Evolutionary conservation across 1,140 invertebrate species (phyloP).

Genomic region (Nebria ingens): DNA sequence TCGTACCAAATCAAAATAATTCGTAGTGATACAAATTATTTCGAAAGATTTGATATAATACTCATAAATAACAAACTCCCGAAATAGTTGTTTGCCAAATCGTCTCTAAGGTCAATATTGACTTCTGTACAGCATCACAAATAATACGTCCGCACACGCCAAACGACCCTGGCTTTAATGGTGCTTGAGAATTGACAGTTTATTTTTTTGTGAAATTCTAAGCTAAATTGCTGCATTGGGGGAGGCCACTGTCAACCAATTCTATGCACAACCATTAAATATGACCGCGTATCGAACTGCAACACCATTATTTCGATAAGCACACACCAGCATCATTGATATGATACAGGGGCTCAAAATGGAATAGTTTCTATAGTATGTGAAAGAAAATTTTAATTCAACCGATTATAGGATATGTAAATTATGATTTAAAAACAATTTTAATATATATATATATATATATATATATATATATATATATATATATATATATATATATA

Average conservation of each 20-base stretch:
- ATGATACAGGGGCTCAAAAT: too few relatives aligned
- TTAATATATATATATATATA: too few relatives aligned
- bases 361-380: too few relatives aligned
- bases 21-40: not conserved
- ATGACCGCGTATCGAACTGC: not conserved
- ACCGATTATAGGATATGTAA: too few relatives aligned
- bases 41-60: not conserved
- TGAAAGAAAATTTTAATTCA: too few relatives aligned
- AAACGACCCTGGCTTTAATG: not conserved
- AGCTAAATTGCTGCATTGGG: not conserved
- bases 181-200: not conserved
- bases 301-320: not conserved
- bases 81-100: not conserved
- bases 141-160: not conserved
- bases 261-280: not conserved
- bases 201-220: not conserved
- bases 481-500: too few relatives aligned
- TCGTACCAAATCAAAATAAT: not conserved
- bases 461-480: too few relatives aligned
- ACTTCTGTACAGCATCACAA: not conserved
- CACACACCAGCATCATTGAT: too few relatives aligned
- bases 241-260: not conserved
- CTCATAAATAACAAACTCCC: not conserved
- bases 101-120: not conserved
- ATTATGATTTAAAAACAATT: too few relatives aligned